A percentile compares a stretch with the other conserved stretches of the same genome.
Evolutionary conservation across 1,140 invertebrate species (phyloP).

Genomic region (Microplitis demolitor): DNA sequence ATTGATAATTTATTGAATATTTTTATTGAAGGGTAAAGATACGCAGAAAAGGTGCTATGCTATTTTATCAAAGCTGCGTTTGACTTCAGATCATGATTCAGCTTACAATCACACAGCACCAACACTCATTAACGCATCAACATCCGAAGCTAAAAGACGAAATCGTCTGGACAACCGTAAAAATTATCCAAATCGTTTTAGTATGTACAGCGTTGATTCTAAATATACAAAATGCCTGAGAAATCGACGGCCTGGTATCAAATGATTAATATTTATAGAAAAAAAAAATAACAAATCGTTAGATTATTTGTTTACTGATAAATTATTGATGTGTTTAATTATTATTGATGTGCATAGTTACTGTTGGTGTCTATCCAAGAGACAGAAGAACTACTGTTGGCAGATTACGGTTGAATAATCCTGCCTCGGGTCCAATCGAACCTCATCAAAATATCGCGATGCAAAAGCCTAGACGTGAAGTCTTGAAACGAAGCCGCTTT

Average conservation of each 20-base stretch:
- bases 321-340: not conserved
- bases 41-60: slow-evolving; percentile 44
- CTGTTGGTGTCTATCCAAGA: slow-evolving; percentile 18
- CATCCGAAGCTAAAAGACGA: slow-evolving; percentile 36
- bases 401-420: slow-evolving; percentile 23
- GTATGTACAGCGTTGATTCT: slow-evolving; percentile 44
- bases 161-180: slow-evolving; percentile 28
- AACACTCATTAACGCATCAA: slow-evolving; percentile 31
- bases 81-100: slow-evolving; percentile 44
- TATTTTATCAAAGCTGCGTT: slow-evolving; percentile 50
- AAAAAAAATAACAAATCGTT: not conserved
- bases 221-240: slow-evolving; percentile 41
- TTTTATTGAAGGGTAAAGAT: slow-evolving; percentile 40
- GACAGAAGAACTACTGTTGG: not conserved
- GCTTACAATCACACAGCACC: slow-evolving; percentile 40
- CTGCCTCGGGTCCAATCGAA: slow-evolving; percentile 32
- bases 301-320: not conserved
- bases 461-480: slow-evolving; percentile 29
- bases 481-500: slow-evolving; percentile 21
- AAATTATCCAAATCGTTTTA: slow-evolving; percentile 40
- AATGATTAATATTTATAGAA: slow-evolving; percentile 4
- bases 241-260: slow-evolving; percentile 34
- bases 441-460: slow-evolving; percentile 34
- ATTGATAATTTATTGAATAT: slow-evolving; percentile 25
- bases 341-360: slow-evolving; percentile 4